Base-by-base conservation (phyloP, 2,888 invertebrate genomes). In the Coelopa pilipes region DNA sequence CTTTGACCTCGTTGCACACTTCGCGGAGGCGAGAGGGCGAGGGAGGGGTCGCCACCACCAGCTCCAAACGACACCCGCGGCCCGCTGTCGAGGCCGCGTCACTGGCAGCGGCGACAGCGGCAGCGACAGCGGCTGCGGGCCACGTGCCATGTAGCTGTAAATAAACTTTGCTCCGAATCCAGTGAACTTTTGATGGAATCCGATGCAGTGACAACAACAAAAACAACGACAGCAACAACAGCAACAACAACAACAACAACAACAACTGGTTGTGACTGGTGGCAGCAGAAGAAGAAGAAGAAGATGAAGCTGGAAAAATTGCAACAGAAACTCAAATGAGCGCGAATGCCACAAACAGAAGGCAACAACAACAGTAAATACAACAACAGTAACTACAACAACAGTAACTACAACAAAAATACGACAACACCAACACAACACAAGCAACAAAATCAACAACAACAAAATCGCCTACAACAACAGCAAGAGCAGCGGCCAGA, bases 381-480 rank as follows among this genome's bases (percentile, higher is more conserved):
- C 49, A 73, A 46, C n/a, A 49, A 55, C 4, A 66, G 60, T 46
- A 74, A 70, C 77, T 69, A 73, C 73, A 77, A 77, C 72, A 74
- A 75, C 74, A 74, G 68, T 67, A 34, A 7, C 34, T 4, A 7
- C 34, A 34, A 34, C 34, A 34, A 34, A 34, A 34, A n/a, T n/a
- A n/a, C n/a, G n/a, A n/a, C n/a, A n/a, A n/a, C 57, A 69, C 62
- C 68, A 74, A 68, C 53, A 57, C 13, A 45, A 71, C 53, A 55
- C 7, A 69, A 46, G n/a, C 53, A 69, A 49, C 24, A 75, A 49
- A 50, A 70, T 67, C 12, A 66, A 66, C 12, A 73, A 73, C 49
- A 73, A 46, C n/a, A 49, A 55, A 1, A 66, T 60, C 45, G 72
- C 65, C 77, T 69, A 73, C 73, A 77, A 77, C 72, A 74, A 75